Percentiles rank a stretch among this genome's conserved stretches.
These are phyloP conservation scores for Petroica traversi DNA, from an alignment of 2,113 vertebrate species.

Conservation along the genomic window DNA sequence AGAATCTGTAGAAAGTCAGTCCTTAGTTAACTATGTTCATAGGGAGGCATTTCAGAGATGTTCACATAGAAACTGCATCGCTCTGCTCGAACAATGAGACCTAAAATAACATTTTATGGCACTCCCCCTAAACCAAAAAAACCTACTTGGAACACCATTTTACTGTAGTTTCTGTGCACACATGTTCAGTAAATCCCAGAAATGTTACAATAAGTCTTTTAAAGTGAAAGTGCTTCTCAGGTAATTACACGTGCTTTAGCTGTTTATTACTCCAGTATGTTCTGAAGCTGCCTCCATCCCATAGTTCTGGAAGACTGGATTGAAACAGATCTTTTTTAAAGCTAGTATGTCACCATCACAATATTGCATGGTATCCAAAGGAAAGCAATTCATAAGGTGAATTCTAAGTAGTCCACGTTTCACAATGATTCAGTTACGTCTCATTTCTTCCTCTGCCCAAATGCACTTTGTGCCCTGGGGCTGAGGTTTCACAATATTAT, in stretches of 20 bases:
- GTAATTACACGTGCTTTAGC: not conserved
- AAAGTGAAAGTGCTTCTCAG: not conserved
- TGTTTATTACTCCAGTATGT: not conserved
- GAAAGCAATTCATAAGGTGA: not conserved
- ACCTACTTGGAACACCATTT: not conserved
- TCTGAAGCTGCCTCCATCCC: not conserved
- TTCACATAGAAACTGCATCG: not conserved
- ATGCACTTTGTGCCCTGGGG: not conserved
- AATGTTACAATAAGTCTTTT: not conserved
- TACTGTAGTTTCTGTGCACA: not conserved
- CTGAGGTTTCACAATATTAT: not conserved
- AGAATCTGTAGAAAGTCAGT: not conserved
- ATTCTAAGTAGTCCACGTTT: not conserved
- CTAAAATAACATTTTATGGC: not conserved
- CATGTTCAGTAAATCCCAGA: not conserved
- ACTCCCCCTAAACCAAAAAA: not conserved
- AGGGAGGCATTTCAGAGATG: not conserved
- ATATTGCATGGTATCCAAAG: not conserved
- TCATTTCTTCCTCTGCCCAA: not conserved
- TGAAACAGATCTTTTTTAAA: not conserved
- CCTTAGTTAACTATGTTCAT: not conserved
- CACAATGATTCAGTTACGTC: not conserved
- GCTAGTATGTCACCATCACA: not conserved
- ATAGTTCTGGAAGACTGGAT: not conserved
- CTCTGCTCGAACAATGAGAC: not conserved